Evolutionary conservation across 2,888 invertebrate genomes (phyloP).

Genomic region (Cistogaster globosa): DNA sequence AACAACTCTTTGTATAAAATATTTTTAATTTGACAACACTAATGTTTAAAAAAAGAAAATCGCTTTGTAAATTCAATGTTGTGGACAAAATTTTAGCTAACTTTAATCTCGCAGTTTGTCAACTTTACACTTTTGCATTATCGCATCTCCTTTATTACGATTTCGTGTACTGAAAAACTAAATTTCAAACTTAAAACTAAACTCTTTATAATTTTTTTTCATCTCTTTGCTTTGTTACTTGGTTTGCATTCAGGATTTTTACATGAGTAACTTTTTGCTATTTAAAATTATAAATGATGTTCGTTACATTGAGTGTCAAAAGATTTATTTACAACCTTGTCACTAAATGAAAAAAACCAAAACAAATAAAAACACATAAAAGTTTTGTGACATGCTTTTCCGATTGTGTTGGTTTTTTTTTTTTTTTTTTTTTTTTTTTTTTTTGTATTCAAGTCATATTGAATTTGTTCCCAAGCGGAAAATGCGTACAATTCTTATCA

Average conservation of each 20-base stretch:
- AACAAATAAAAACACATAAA: slow-evolving; percentile 32
- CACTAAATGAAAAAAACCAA: slow-evolving; percentile 21
- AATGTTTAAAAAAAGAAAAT: too few species aligned
- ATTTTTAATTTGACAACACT: too few species aligned
- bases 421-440: slow-evolving; percentile 4
- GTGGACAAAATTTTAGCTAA: too few species aligned
- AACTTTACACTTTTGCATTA: slow-evolving; percentile 1
- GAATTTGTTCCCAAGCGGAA: slow-evolving; percentile 10
- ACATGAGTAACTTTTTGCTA: slow-evolving; percentile 52
- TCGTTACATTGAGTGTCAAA: slow-evolving; percentile 65
- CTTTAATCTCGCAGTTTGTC: slow-evolving; percentile 16
- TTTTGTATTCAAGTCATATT: not conserved
- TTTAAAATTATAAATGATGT: slow-evolving; percentile 58
- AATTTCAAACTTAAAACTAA: slow-evolving; percentile 17
- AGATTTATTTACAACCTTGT: slow-evolving; percentile 68
- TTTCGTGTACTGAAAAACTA: slow-evolving; percentile 12
- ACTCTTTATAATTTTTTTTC: slow-evolving; percentile 33
- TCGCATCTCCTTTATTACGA: not conserved
- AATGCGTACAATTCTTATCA: slow-evolving; percentile 22
- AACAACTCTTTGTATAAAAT: too few species aligned
- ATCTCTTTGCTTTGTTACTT: slow-evolving; percentile 11
- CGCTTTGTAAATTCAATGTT: too few species aligned
- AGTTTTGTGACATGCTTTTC: slow-evolving; percentile 51
- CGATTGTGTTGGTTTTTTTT: slow-evolving; percentile 30
- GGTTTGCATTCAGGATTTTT: too few species aligned